Evolutionary conservation across 2,888 invertebrate genomes (phyloP).

Genomic region (Pristionchus entomophagus): DNA sequence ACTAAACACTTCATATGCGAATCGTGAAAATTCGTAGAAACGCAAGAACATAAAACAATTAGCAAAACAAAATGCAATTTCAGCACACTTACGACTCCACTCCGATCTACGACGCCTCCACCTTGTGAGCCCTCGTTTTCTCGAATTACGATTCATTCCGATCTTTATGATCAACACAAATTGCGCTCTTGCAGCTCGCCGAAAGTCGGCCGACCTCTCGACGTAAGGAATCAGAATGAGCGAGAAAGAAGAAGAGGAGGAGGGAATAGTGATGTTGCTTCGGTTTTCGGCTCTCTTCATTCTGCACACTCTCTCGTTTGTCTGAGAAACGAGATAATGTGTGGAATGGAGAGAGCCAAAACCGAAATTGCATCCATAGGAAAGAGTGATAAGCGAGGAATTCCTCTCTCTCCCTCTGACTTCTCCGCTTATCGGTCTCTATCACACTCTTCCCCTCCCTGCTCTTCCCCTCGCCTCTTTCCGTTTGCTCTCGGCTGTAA

Average conservation of each 20-base stretch:
- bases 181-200: conserved; percentile 23
- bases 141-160: background rate
- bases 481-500: conserved; percentile 38
- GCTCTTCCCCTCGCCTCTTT: background rate
- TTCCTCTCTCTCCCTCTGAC: conserved; percentile 27
- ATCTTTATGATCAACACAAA: background rate
- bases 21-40: no score
- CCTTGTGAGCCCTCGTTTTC: conserved; percentile 3
- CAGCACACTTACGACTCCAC: conserved; percentile 30
- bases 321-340: no score
- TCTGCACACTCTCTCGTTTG: no score
- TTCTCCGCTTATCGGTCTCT: background rate
- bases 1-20: background rate
- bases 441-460: background rate
- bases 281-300: no score
- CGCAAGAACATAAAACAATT: no score
- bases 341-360: no score
- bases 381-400: background rate
- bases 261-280: no score
- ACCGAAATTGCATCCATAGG: no score
- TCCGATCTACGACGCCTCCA: background rate
- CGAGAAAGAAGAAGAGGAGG: background rate
- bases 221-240: background rate
- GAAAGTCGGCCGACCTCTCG: background rate
- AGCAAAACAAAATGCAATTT: background rate